These are phyloP conservation scores for Melieria crassipennis DNA, from an alignment of 2,888 invertebrate species.

Conservation along the genomic window DNA sequence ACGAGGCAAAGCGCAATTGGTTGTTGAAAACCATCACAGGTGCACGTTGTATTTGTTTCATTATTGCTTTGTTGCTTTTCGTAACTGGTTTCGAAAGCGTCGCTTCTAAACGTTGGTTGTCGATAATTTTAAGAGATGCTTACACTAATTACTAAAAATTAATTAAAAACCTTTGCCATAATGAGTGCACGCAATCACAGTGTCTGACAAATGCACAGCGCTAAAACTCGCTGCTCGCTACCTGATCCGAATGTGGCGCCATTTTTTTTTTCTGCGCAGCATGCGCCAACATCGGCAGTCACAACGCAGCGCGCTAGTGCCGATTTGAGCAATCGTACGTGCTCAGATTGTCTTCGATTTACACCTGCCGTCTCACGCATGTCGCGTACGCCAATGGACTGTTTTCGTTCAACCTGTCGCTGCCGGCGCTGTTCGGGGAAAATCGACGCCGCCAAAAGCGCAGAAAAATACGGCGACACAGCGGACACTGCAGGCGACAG, in stretches of 20 bases:
- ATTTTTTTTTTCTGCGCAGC: slow-evolving; percentile 30
- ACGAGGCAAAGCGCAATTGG: too few species aligned
- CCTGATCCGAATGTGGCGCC: slow-evolving; percentile 28
- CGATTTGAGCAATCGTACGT: slow-evolving; percentile 29
- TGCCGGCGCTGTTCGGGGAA: slow-evolving; percentile 7
- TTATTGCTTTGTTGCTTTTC: too few species aligned
- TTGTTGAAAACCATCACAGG: too few species aligned
- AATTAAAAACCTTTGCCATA: too few species aligned
- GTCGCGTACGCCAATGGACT: slow-evolving; percentile 13
- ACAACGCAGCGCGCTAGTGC: slow-evolving; percentile 9
- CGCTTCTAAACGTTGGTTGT: too few species aligned
- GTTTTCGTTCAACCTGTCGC: neutral
- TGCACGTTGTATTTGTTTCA: too few species aligned
- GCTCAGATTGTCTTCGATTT: slow-evolving; percentile 28
- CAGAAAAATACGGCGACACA: neutral
- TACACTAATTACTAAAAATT: too few species aligned
- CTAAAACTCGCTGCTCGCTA: too few species aligned
- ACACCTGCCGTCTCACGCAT: slow-evolving; percentile 26
- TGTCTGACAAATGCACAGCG: too few species aligned
- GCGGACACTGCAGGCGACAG: slow-evolving; percentile 18
- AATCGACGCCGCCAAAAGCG: neutral
- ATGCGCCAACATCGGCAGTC: slow-evolving; percentile 4
- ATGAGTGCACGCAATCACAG: too few species aligned
- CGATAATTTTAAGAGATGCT: too few species aligned
- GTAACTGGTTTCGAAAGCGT: too few species aligned